Base-by-base conservation (phyloP, 1,140 invertebrate genomes). In the Teleopsis dalmanni region DNA sequence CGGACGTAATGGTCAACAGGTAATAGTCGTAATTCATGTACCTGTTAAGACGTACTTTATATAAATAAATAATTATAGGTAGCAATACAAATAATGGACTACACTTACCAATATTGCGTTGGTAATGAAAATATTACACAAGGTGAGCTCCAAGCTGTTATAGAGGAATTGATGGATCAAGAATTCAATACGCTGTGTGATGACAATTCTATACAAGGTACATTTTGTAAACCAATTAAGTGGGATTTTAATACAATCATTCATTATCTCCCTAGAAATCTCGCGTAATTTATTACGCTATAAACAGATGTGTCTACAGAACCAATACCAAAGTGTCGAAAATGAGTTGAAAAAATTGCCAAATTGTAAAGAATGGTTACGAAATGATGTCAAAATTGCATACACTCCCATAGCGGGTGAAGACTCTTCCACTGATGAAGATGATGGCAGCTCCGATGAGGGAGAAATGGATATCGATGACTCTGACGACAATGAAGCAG, bases 151-250 rank as follows among this genome's bases (percentile, higher is more conserved):
- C 71, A 74, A 41, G 79, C 81, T 52, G 72, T 78, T 2, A 58
- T 82, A 27, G 78, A 81, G 52, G 80, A 81, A 55, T 69, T 81
- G 10, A 76, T 82, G 73, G 80, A 82, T 60, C 74, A 80, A 58
- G 78, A 82, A 56, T 81, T 82, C 65, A 73, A 81, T 27, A 82
- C 80, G 25, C 70, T 79, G 10, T 81, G 79, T 53, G 79, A 81
- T 62, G 81, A 82, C 56, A 71, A 76, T 51, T 81, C 80, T 23
- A 76, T 78, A 21, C 76, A 70, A 72, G 75, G 75, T 75, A 36
- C 16, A 16, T 22, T 9, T 55, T 26, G 41, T 75, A 73, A 41
- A 23, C 14, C n/a, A 9, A n/a, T 23, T 38, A 21, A 23, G 10
- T 40, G 5, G 18, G 6, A 34, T 46, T 45, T 44, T 19, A 37